phyloP scores from a whole-genome alignment of 2,888 invertebrate genomes.

The Clitarchus hookeri region DNA sequence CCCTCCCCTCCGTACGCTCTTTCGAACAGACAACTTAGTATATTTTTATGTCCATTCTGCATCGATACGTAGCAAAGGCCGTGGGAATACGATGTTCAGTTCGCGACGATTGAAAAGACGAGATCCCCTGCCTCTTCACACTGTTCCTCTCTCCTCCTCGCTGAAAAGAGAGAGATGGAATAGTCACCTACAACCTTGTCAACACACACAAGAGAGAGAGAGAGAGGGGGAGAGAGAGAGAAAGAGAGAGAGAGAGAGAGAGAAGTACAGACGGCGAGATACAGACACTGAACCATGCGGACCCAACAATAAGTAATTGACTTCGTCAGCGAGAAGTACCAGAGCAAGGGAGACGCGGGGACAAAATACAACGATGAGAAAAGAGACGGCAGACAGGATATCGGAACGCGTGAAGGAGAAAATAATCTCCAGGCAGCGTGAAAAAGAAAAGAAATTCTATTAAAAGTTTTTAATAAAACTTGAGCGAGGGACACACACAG shows the following conservation, averaged over 20 bases:
- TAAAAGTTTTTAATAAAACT: slow-evolving; percentile 30
- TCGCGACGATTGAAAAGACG: too few relatives aligned
- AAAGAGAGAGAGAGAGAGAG: too few relatives aligned
- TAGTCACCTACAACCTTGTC: too few relatives aligned
- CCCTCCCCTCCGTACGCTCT: too few relatives aligned
- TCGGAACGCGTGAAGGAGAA: slow-evolving; percentile 20
- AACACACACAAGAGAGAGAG: too few relatives aligned
- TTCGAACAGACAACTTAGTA: too few relatives aligned
- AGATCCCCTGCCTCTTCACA: too few relatives aligned
- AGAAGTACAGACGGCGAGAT: not conserved
- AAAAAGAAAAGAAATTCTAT: slow-evolving; percentile 29
- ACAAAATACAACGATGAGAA: not conserved
- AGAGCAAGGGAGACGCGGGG: not conserved
- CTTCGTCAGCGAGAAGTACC: not conserved
- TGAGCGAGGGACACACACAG: not conserved
- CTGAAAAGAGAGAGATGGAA: too few relatives aligned
- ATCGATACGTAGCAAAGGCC: not conserved
- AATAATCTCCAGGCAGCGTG: slow-evolving; percentile 24
- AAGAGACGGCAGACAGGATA: not conserved
- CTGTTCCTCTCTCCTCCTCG: too few relatives aligned
- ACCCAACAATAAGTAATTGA: slow-evolving; percentile 11
- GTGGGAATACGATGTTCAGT: not conserved
- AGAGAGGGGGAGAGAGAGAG: too few relatives aligned
- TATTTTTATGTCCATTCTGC: too few relatives aligned
- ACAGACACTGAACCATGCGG: not conserved